Percentiles rank a stretch among this genome's conserved stretches.
Conservation (phyloP, 2,888 invertebrate genomes). For the Aromia moschata region DNA sequence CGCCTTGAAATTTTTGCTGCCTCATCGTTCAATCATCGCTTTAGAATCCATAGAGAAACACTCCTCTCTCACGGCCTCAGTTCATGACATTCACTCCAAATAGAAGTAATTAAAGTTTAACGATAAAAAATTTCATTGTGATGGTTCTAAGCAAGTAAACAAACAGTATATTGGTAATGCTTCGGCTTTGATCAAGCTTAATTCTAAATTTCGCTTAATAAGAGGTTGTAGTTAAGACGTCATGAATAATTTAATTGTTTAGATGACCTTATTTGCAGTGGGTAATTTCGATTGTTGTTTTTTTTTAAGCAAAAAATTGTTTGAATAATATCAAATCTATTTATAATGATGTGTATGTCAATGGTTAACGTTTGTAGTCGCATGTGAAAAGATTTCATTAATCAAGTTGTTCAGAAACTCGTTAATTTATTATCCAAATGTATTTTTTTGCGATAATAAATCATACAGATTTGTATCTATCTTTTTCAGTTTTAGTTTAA, state of each 20-base stretch:
- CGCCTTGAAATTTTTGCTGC: conserved; percentile 12
- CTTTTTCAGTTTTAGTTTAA: too few species aligned
- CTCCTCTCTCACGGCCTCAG: conserved; percentile 14
- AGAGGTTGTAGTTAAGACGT: background rate
- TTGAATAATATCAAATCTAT: too few species aligned
- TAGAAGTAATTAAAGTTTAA: conserved; percentile 1
- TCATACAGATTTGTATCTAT: too few species aligned
- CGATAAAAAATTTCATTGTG: conserved; percentile 2
- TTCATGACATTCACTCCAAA: conserved; percentile 6
- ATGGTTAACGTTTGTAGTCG: too few species aligned
- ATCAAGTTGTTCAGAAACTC: too few species aligned
- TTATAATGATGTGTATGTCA: too few species aligned
- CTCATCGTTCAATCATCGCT: conserved; percentile 15
- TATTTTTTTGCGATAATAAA: too few species aligned
- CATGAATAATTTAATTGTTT: background rate
- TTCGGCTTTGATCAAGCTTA: background rate
- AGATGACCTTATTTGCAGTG: conserved; percentile 18
- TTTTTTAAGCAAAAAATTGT: background rate
- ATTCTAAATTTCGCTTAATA: background rate
- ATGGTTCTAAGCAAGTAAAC: background rate
- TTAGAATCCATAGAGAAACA: conserved; percentile 1
- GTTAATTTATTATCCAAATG: too few species aligned
- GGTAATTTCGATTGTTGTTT: background rate
- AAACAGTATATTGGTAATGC: background rate
- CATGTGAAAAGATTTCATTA: too few species aligned